phyloP scores from a whole-genome alignment of 2,113 vertebrate genomes.

The Bolborhynchus lineola region DNA sequence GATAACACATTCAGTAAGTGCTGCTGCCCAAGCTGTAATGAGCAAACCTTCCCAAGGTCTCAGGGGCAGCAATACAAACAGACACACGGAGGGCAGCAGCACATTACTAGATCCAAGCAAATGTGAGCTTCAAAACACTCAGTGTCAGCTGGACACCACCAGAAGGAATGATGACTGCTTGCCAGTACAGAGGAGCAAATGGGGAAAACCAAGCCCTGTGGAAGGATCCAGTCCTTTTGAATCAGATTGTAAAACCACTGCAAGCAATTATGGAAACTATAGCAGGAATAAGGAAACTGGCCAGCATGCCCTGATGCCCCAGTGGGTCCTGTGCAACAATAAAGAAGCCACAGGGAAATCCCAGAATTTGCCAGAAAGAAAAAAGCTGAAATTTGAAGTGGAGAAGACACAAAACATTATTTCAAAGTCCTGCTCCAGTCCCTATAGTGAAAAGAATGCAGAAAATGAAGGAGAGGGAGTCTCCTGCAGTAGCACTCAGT shows the following conservation, averaged over 20 bases:
- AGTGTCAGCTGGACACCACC: not conserved
- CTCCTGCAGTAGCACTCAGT: not conserved
- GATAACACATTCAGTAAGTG: not conserved
- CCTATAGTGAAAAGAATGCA: not conserved
- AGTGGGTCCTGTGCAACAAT: not conserved
- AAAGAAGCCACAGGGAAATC: not conserved
- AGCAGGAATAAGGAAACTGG: not conserved
- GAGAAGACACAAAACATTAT: not conserved
- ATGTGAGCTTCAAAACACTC: not conserved
- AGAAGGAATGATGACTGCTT: not conserved
- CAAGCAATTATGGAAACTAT: not conserved
- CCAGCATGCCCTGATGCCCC: not conserved
- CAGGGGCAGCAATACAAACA: not conserved
- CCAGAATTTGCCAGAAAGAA: conserved; percentile 80
- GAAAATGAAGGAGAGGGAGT: not conserved
- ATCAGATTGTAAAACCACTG: not conserved
- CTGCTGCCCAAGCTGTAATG: not conserved
- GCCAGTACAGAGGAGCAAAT: conserved; percentile 44
- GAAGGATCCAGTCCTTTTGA: conserved; percentile 19
- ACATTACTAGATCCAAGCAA: not conserved
- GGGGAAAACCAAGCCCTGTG: conserved; percentile 28
- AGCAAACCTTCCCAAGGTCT: not conserved
- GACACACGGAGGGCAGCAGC: not conserved
- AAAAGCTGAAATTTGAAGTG: conserved; percentile 83
- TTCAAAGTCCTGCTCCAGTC: not conserved